Conservation (phyloP, 1,140 invertebrate genomes). For the Leguminivora glycinivorella region DNA sequence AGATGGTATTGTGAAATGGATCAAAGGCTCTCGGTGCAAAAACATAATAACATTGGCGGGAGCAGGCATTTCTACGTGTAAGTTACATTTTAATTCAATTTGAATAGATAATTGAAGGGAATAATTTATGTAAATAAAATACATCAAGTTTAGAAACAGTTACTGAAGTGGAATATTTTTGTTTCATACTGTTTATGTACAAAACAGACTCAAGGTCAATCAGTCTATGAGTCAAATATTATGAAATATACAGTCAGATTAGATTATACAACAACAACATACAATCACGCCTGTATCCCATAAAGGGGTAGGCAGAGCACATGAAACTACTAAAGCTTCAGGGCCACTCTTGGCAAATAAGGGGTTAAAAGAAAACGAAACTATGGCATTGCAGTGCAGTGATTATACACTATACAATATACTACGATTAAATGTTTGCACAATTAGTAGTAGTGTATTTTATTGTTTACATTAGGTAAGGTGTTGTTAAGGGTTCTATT, state of each 20-base stretch:
- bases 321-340: no score
- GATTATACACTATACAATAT: no score
- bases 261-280: no score
- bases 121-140: constrained; percentile 27
- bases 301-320: no score
- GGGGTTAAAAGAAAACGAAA: no score
- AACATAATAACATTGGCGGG: constrained; percentile 96
- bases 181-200: constrained; percentile 23
- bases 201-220: constrained; percentile 22
- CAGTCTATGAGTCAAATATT: constrained; percentile 20
- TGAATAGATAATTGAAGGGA: constrained; percentile 14
- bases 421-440: no score
- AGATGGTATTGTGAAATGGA: constrained; percentile 74
- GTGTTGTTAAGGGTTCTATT: no score
- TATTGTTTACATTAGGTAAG: no score
- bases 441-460: no score
- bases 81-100: constrained; percentile 62
- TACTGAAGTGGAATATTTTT: neutral
- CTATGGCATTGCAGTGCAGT: no score
- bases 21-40: constrained; percentile 85
- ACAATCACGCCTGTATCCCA: no score
- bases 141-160: neutral
- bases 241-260: neutral
- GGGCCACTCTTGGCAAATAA: no score
- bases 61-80: constrained; percentile 97